A percentile compares a stretch with the other conserved stretches of the same genome.
These are phyloP conservation scores for Phyllopteryx taeniolatus DNA, from an alignment of 2,113 vertebrate species.

Conservation along the genomic window DNA sequence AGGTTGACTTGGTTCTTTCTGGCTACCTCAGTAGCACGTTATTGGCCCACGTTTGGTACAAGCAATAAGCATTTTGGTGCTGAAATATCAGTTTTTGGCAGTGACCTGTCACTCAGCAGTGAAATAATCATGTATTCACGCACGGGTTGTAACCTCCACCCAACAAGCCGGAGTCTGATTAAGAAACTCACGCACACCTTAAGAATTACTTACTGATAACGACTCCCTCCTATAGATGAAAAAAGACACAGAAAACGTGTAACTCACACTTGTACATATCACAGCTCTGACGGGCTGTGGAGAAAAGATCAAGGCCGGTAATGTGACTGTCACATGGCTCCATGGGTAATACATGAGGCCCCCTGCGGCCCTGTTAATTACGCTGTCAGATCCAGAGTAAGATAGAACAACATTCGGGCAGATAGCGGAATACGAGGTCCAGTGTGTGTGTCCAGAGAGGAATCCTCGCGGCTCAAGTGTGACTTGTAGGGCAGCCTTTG, in stretches of 20 bases:
- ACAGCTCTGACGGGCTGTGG: not conserved
- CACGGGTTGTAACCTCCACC: not conserved
- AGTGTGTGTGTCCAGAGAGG: conserved; percentile 26
- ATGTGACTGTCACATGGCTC: conserved; percentile 52
- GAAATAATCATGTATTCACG: not conserved
- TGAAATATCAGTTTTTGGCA: too few relatives aligned
- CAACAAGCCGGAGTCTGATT: not conserved
- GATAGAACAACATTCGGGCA: conserved; percentile 22
- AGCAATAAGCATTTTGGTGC: too few relatives aligned
- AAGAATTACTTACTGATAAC: not conserved
- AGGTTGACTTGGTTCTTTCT: too few relatives aligned
- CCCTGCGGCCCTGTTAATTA: conserved; percentile 51
- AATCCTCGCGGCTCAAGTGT: not conserved
- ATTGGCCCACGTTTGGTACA: too few relatives aligned
- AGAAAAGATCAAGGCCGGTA: conserved; percentile 31
- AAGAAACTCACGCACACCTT: not conserved
- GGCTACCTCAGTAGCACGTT: too few relatives aligned
- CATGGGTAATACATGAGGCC: conserved; percentile 36
- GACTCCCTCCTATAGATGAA: not conserved
- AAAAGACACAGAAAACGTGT: not conserved
- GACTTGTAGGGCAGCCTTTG: not conserved
- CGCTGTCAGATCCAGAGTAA: conserved; percentile 41
- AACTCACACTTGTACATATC: not conserved
- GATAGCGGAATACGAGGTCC: conserved; percentile 27
- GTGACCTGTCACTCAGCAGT: not conserved